phyloP scores from a whole-genome alignment of 2,888 invertebrate genomes.

The Phrixothrix hirtus region DNA sequence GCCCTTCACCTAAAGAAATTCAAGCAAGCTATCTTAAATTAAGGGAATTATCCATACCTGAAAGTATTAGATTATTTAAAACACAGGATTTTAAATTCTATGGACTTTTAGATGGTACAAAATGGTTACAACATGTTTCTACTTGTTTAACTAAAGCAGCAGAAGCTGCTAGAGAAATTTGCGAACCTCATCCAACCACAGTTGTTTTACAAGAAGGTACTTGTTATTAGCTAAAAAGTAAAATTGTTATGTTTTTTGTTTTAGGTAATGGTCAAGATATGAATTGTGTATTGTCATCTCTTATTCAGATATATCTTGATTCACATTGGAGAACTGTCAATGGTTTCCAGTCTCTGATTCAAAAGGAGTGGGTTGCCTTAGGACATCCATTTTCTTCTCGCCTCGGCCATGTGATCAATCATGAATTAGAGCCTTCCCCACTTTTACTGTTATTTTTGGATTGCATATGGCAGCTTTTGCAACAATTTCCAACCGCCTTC shows the following conservation, averaged over 20 bases:
- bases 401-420: constrained; percentile 68
- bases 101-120: constrained; percentile 74
- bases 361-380: constrained; percentile 93
- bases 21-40: constrained; percentile 70
- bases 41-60: constrained; percentile 77
- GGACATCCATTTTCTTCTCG: constrained; percentile 76
- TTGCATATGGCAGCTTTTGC: constrained; percentile 88
- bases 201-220: constrained; percentile 85
- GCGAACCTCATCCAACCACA: constrained; percentile 61
- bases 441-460: constrained; percentile 90
- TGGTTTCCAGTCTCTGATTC: constrained; percentile 88
- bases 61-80: constrained; percentile 67
- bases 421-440: constrained; percentile 73
- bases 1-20: constrained; percentile 67
- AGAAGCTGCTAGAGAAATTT: constrained; percentile 70
- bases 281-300: constrained; percentile 82
- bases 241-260: not conserved
- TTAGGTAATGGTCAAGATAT: constrained; percentile 85
- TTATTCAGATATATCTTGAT: constrained; percentile 87
- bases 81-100: constrained; percentile 83
- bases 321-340: constrained; percentile 77
- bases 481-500: constrained; percentile 87
- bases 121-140: constrained; percentile 84
- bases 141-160: constrained; percentile 74
- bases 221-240: not conserved